phyloP scores from a whole-genome alignment of 2,113 vertebrate genomes.

The Chionomys nivalis region DNA sequence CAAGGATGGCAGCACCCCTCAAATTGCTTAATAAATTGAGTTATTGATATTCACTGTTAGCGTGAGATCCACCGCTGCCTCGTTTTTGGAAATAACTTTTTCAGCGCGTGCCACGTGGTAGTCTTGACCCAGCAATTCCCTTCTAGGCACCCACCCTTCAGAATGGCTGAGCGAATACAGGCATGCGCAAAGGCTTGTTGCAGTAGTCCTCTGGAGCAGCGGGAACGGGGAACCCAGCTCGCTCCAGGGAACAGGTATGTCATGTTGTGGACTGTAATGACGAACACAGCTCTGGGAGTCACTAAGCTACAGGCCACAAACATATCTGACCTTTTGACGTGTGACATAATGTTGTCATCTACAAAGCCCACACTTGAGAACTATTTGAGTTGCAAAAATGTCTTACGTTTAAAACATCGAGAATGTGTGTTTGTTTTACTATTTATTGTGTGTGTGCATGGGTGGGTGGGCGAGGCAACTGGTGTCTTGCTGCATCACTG shows the following conservation, averaged over 20 bases:
- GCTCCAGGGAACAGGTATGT: neutral
- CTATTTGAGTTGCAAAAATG: neutral
- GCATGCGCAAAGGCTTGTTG: neutral
- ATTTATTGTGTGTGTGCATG: neutral
- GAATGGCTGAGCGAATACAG: neutral
- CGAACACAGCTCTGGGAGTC: neutral
- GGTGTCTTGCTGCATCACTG: neutral
- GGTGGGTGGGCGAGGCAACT: neutral
- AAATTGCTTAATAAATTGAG: conserved; percentile 22
- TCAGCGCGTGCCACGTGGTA: neutral
- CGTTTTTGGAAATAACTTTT: conserved; percentile 29
- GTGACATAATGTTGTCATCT: neutral
- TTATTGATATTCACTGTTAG: neutral
- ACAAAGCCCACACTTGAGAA: neutral
- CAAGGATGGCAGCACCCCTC: neutral
- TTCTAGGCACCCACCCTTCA: neutral
- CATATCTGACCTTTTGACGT: neutral
- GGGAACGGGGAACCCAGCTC: neutral
- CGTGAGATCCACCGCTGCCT: neutral
- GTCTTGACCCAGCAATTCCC: neutral
- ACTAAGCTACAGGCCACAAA: neutral
- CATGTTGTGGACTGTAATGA: neutral
- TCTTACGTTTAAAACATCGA: neutral
- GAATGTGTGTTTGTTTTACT: neutral
- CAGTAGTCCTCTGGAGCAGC: neutral